Conservation (phyloP, 1,140 invertebrate species). For the Drosophila guanche region DNA sequence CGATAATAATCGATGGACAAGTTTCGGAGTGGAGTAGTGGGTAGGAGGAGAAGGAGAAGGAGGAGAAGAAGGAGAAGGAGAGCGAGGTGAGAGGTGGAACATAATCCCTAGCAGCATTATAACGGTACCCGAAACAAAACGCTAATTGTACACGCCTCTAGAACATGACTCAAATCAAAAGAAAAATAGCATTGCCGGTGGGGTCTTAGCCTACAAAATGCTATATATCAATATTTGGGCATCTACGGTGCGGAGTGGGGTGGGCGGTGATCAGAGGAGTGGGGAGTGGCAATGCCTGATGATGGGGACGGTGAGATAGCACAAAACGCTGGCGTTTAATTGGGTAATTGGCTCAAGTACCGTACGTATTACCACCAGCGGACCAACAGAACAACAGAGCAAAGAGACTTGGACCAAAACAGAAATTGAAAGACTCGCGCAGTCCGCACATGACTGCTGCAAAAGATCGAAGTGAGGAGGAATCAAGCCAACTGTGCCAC, state of each 20-base stretch:
- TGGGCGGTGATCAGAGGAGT: background rate
- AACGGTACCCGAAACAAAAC: conserved; percentile 75
- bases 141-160: conserved; percentile 80
- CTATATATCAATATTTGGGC: conserved; percentile 76
- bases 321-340: conserved; percentile 78
- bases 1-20: conserved; percentile 75
- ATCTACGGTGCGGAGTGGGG: conserved; percentile 37
- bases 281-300: conserved; percentile 6
- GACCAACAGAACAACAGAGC: conserved; percentile 2
- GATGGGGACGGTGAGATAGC: conserved; percentile 77
- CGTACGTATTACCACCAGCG: conserved; percentile 73
- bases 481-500: background rate
- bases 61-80: background rate
- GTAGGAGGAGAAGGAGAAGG: conserved; percentile 1
- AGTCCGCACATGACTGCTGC: conserved; percentile 46
- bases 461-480: conserved; percentile 26
- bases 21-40: conserved; percentile 38
- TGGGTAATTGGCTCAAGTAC: conserved; percentile 82
- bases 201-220: conserved; percentile 46
- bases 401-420: conserved; percentile 5
- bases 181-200: conserved; percentile 47
- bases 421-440: conserved; percentile 71
- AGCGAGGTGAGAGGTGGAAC: conserved; percentile 20
- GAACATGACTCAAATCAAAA: conserved; percentile 76
- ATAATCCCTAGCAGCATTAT: conserved; percentile 77